Conservation (phyloP, 2,888 invertebrate species). For the Trichopoda pennipes region DNA sequence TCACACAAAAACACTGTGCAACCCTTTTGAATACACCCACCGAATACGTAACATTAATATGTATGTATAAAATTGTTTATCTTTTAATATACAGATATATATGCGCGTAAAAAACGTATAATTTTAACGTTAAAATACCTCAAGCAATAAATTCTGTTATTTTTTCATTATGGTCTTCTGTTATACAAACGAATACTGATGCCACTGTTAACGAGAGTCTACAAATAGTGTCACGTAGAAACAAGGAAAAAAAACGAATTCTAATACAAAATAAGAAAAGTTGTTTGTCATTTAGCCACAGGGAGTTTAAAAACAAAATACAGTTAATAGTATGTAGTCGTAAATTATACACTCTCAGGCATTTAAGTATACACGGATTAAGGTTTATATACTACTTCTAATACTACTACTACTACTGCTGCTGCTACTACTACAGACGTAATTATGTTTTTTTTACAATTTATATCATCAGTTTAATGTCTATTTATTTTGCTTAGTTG, state of each 20-base stretch:
- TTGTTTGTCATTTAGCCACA: slow-evolving; percentile 53
- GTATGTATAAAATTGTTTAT: not conserved
- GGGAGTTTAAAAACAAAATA: slow-evolving; percentile 18
- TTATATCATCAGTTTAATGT: not conserved
- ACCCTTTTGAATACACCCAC: not conserved
- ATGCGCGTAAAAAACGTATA: not conserved
- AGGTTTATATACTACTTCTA: not conserved
- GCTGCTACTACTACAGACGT: not conserved
- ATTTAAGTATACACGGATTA: not conserved
- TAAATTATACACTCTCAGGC: slow-evolving; percentile 29
- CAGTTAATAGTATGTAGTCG: not conserved
- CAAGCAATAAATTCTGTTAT: slow-evolving; percentile 54
- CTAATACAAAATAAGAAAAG: slow-evolving; percentile 12
- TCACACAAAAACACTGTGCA: slow-evolving; percentile 29
- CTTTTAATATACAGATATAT: not conserved
- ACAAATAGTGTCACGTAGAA: not conserved
- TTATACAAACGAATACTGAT: not conserved
- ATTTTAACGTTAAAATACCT: slow-evolving; percentile 62
- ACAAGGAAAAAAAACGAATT: not conserved
- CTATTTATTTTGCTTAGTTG: not conserved
- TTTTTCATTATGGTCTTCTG: slow-evolving; percentile 21
- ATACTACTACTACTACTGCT: not conserved
- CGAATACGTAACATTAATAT: not conserved
- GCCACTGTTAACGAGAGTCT: slow-evolving; percentile 5
- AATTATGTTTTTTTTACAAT: not conserved